Conservation (phyloP, 64 coral and sea anemone genomes). For the Montipora efflorescens region DNA sequence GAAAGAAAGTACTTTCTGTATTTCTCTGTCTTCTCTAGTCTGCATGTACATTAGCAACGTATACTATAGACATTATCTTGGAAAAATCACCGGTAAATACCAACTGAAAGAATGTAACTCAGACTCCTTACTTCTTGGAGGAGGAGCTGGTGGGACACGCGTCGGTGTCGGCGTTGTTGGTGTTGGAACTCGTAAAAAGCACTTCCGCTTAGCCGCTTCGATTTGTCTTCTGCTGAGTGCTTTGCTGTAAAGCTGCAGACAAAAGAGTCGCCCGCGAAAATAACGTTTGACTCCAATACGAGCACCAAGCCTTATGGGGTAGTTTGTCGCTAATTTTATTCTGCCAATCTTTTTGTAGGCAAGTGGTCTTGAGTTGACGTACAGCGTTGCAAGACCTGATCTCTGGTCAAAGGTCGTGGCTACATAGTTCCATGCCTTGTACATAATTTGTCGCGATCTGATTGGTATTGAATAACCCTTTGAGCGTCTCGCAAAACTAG, state of each 20-base stretch:
- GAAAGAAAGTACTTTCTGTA: background rate
- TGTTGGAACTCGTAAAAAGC: slow-evolving; percentile 54
- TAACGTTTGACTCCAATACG: slow-evolving; percentile 51
- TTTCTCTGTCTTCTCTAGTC: background rate
- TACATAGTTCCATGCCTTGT: slow-evolving; percentile 82
- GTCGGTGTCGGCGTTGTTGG: slow-evolving; percentile 23
- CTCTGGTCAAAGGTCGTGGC: slow-evolving; percentile 67
- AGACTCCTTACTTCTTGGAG: slow-evolving; percentile 24
- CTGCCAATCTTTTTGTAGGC: slow-evolving; percentile 55
- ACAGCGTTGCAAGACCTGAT: slow-evolving; percentile 59
- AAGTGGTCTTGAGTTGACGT: slow-evolving; percentile 65
- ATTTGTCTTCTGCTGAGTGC: slow-evolving; percentile 53
- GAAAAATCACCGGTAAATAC: no score
- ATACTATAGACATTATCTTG: background rate
- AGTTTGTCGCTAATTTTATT: slow-evolving; percentile 70
- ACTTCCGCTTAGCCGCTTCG: slow-evolving; percentile 11
- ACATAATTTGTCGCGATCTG: slow-evolving; percentile 33
- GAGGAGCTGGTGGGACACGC: background rate
- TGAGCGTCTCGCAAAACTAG: slow-evolving; percentile 45
- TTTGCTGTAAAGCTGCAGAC: slow-evolving; percentile 70
- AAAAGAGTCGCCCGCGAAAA: slow-evolving; percentile 77
- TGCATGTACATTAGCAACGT: background rate
- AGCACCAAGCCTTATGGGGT: slow-evolving; percentile 78
- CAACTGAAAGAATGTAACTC: no score
- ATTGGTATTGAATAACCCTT: slow-evolving; percentile 19